Base-by-base conservation (phyloP, 92 coral and sea anemone genomes). In the Micromussa lordhowensis region DNA sequence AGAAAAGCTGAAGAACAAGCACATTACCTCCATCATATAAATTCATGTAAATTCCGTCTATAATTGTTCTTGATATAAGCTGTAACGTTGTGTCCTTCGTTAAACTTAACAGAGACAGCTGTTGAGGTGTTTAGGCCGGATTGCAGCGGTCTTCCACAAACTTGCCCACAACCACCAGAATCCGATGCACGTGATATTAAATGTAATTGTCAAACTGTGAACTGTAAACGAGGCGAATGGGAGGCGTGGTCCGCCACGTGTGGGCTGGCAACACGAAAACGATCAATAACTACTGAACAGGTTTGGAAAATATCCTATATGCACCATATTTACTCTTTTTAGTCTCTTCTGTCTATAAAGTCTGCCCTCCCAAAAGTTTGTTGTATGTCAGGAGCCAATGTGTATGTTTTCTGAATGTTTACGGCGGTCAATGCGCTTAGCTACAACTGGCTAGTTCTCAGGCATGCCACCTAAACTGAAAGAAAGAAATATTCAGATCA, bases 71-170 rank as follows among this genome's bases (percentile, higher is more conserved):
- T 36, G 32, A 31, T 28, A 2, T 48, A 77, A 38, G 31, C 29
- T 17, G 24, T 21, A 6, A 48, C 26, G 53, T 77, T 48, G 11
- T 30, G 64, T 44, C 61, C 19, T 77, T 77, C 24, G 3, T 1
- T 26, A 7, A 40, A 44, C 81, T 77, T 11, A 8, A 29, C 83
- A 66, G 82, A 86, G 74, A 83, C 88, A 8, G 83, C 88, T 12
- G 93, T 92, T 6, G 93, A 94, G 77, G 82, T 48, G 64, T 76
- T 86, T 28, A 83, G 79, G 54, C 92, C 90, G 17, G 77, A 49
- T 84, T 94, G 96, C 86, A 94, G 88, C 55, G 94, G 93, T 32
- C 93, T 94, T 26, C 93, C 95, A 19, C 93, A 92, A 78, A 82
- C 80, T 11, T 94, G 96, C 48, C 84, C 91, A 3, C 72, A 93